Conservation (phyloP, 2,888 invertebrate genomes). For the Sphaerolaimus hirsutus region DNA sequence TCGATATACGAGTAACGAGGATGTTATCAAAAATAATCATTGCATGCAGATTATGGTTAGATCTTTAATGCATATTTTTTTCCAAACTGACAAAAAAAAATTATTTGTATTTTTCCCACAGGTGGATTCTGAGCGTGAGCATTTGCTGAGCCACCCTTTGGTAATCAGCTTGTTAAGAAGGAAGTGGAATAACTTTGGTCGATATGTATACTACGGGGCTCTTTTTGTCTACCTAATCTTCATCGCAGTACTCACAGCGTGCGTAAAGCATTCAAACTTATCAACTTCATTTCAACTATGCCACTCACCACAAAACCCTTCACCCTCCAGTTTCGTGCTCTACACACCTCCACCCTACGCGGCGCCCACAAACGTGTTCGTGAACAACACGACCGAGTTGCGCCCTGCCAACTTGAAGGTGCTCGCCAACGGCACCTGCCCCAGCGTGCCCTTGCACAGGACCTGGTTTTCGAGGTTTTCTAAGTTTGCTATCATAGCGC, state of each 20-base stretch:
- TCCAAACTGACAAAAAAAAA: neutral
- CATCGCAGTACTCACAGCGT: constrained; percentile 29
- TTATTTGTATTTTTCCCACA: constrained; percentile 6
- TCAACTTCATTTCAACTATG: too few relatives aligned
- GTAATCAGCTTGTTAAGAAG: constrained; percentile 29
- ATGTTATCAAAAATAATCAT: constrained; percentile 26
- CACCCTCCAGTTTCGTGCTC: neutral
- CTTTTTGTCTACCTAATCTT: constrained; percentile 30
- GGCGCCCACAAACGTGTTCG: neutral
- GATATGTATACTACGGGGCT: constrained; percentile 31
- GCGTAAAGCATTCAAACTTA: too few relatives aligned
- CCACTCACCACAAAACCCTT: too few relatives aligned
- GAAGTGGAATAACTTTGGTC: constrained; percentile 32
- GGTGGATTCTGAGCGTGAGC: constrained; percentile 27
- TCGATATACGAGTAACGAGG: constrained; percentile 25
- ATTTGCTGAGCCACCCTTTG: constrained; percentile 31
- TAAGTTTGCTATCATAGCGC: too few relatives aligned
- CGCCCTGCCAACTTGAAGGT: too few relatives aligned
- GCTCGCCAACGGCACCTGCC: too few relatives aligned
- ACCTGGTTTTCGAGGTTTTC: too few relatives aligned
- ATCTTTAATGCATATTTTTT: neutral
- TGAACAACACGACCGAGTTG: too few relatives aligned
- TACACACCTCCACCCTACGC: neutral
- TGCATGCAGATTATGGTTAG: constrained; percentile 28
- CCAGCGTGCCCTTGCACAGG: too few relatives aligned